These are phyloP conservation scores for Reticulitermes speratus DNA, from an alignment of 1,140 invertebrate genomes.

Conservation along the genomic window DNA sequence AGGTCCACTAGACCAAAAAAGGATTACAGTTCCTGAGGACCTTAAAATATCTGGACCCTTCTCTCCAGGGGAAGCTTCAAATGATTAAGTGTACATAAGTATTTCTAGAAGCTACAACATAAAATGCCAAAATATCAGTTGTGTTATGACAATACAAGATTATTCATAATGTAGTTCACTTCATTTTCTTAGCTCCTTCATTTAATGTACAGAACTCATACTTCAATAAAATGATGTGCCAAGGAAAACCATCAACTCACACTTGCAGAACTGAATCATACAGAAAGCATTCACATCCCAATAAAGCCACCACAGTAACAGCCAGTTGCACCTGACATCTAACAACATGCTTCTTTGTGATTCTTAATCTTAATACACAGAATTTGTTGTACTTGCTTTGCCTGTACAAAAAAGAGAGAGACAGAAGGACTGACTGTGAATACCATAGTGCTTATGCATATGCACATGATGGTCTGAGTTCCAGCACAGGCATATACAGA, in stretches of 20 bases:
- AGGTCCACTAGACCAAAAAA: too few relatives aligned
- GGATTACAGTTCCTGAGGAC: too few relatives aligned
- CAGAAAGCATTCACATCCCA: background rate
- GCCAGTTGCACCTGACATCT: background rate
- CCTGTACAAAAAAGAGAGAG: background rate
- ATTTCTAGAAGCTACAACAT: background rate
- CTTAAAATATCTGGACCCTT: too few relatives aligned
- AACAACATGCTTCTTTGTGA: background rate
- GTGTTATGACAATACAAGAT: background rate
- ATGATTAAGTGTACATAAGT: too few relatives aligned
- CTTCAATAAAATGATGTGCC: background rate
- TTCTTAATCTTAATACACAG: background rate
- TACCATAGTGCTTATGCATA: too few relatives aligned
- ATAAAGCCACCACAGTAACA: background rate
- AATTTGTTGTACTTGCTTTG: background rate
- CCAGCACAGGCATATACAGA: too few relatives aligned
- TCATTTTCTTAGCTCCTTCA: background rate
- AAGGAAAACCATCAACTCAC: background rate
- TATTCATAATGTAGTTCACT: background rate
- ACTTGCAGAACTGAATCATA: background rate
- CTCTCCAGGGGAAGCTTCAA: too few relatives aligned
- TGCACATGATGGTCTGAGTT: too few relatives aligned
- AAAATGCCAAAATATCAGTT: background rate
- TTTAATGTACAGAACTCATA: background rate
- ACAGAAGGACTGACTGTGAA: too few relatives aligned